Conservation (phyloP, 2,797 vertebrate genomes). For the Oreortyx pictus region DNA sequence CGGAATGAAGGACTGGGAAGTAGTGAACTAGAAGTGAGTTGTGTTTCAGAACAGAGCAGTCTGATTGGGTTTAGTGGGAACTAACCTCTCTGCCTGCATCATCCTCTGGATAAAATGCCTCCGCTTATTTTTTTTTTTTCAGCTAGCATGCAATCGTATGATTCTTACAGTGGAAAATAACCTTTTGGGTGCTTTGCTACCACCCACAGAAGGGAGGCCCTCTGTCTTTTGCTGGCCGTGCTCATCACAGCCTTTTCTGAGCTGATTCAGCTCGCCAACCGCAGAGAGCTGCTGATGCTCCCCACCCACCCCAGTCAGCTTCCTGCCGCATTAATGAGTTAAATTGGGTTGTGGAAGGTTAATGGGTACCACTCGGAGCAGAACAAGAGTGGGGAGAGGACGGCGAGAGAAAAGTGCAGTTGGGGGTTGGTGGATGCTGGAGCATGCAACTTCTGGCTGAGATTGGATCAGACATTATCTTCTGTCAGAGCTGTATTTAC, state of each 20-base stretch:
- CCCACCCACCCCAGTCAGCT: not conserved
- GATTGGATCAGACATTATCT: not conserved
- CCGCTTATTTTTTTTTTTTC: fast-evolving
- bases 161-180: not conserved
- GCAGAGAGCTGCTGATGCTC: not conserved
- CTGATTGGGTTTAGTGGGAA: not conserved
- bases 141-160: not conserved
- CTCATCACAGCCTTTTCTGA: not conserved
- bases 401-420: not conserved
- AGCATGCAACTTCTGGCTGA: not conserved
- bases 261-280: not conserved
- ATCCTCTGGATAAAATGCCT: not conserved
- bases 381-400: not conserved
- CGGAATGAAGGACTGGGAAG: not conserved
- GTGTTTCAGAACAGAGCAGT: not conserved
- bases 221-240: not conserved
- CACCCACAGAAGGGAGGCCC: not conserved
- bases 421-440: not conserved
- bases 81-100: not conserved
- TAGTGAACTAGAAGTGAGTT: not conserved
- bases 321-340: not conserved
- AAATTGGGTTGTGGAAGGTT: not conserved
- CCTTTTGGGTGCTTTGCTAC: not conserved
- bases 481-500: not conserved
- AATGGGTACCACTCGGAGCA: not conserved